Conservation (phyloP, 2,888 invertebrate genomes). For the Margaritifera margaritifera region DNA sequence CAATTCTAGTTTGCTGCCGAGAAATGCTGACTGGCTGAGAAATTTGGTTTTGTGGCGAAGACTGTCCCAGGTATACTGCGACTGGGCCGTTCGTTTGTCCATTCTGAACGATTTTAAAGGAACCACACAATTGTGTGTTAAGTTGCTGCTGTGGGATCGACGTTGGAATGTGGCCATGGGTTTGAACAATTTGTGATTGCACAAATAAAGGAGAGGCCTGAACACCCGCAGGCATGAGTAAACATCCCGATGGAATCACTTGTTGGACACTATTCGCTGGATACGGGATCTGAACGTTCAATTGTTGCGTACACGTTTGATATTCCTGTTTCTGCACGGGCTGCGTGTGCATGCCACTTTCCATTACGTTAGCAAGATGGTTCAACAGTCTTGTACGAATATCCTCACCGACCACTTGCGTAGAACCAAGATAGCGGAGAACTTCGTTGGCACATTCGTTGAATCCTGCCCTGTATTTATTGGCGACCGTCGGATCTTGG, state of each 20-base stretch:
- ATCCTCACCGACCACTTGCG: constrained; percentile 54
- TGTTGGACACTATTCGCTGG: constrained; percentile 5
- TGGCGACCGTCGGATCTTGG: constrained; percentile 51
- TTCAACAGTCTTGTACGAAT: constrained; percentile 57
- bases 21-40: constrained; percentile 3
- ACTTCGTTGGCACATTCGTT: constrained; percentile 68
- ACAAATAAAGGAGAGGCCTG: constrained; percentile 31
- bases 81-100: constrained; percentile 28
- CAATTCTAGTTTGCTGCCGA: constrained; percentile 10
- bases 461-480: constrained; percentile 65
- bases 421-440: constrained; percentile 60
- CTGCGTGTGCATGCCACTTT: constrained; percentile 24
- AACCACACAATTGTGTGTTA: constrained; percentile 37
- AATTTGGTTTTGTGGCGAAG: constrained; percentile 5
- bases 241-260: constrained; percentile 28
- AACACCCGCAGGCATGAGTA: constrained; percentile 34
- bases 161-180: constrained; percentile 10
- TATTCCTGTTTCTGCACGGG: constrained; percentile 13
- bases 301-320: constrained; percentile 36
- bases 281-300: constrained; percentile 53
- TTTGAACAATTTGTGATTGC: constrained; percentile 13
- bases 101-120: constrained; percentile 46
- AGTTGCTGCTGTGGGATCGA: constrained; percentile 23
- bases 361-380: constrained; percentile 60
- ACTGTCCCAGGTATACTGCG: constrained; percentile 31